A percentile compares a stretch with the other conserved stretches of the same genome.
Conservation (phyloP, 1,140 invertebrate species). For the Leptinotarsa defecta region DNA sequence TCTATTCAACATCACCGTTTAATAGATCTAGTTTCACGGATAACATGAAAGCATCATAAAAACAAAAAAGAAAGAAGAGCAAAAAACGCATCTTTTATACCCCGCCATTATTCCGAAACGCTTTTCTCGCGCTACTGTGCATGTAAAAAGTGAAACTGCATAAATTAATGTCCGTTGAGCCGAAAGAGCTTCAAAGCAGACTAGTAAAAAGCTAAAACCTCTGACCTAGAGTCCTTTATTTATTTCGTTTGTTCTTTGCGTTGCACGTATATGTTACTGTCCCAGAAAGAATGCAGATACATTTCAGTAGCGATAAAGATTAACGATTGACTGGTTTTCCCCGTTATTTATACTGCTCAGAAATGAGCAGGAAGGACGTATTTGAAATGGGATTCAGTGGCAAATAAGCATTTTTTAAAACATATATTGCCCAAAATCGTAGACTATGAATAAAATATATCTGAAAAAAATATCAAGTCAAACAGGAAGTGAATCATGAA, state of each 20-base stretch:
- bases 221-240: conserved; percentile 10
- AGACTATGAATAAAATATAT: no score
- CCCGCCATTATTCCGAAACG: neutral
- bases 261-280: conserved; percentile 17
- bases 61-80: neutral
- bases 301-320: neutral
- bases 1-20: no score
- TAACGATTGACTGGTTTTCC: conserved; percentile 1
- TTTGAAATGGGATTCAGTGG: no score
- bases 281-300: neutral
- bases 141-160: conserved; percentile 11
- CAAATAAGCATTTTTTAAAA: no score
- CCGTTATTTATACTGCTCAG: neutral
- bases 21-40: neutral
- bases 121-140: neutral
- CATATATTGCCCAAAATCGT: no score
- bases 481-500: no score
- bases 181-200: neutral
- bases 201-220: neutral
- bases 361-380: no score
- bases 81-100: neutral
- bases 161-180: conserved; percentile 13
- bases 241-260: conserved; percentile 2
- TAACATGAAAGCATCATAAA: neutral
- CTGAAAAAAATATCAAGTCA: no score